phyloP scores from a whole-genome alignment of 1,140 invertebrate genomes.

The Drosophila trapezifrons region DNA sequence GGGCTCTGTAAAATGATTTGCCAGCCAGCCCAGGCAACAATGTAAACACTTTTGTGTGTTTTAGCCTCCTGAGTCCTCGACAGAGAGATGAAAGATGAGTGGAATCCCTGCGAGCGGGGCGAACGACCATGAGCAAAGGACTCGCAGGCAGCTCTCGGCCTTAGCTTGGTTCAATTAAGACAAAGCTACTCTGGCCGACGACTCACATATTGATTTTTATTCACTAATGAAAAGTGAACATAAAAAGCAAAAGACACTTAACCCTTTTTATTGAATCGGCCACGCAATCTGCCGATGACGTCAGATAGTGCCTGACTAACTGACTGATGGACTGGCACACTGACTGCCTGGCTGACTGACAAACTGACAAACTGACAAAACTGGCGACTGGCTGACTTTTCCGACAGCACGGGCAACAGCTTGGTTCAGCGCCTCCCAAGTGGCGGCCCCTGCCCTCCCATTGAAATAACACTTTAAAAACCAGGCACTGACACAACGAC shows the following conservation, averaged over 20 bases:
- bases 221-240: conserved; percentile 82
- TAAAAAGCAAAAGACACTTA: conserved; percentile 75
- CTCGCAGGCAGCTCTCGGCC: conserved; percentile 21
- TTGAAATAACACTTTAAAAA: conserved; percentile 64
- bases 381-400: conserved; percentile 41
- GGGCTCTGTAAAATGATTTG: conserved; percentile 22
- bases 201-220: conserved; percentile 70
- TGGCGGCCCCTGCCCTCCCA: conserved; percentile 8
- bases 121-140: conserved; percentile 21
- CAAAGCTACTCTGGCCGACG: conserved; percentile 28
- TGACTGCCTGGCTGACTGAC: conserved; percentile 5
- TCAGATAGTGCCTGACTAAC: conserved; percentile 60
- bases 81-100: conserved; percentile 31
- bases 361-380: conserved; percentile 31
- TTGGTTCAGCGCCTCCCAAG: conserved; percentile 44
- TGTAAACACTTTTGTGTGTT: conserved; percentile 34
- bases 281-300: conserved; percentile 79
- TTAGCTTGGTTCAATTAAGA: conserved; percentile 44
- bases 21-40: conserved; percentile 22
- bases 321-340: conserved; percentile 20
- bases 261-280: conserved; percentile 76
- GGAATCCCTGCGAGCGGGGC: background rate
- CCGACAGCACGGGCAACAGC: conserved; percentile 41
- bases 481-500: conserved; percentile 35
- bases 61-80: background rate